Evolutionary conservation across 1,140 invertebrate genomes (phyloP).

Genomic region (Cardiocondyla obscurior): DNA sequence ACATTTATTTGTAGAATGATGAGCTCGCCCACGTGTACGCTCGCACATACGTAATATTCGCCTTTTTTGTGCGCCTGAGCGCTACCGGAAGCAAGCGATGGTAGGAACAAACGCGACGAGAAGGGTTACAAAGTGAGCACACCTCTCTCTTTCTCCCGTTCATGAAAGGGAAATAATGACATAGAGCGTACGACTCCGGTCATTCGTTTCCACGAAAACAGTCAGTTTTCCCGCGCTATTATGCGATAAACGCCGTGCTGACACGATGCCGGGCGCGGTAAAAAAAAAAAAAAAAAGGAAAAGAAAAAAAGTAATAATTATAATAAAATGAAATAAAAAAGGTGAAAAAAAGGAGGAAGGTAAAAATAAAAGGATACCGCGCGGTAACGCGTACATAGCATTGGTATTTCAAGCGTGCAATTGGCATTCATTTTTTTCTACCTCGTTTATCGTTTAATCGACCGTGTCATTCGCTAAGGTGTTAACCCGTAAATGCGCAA

Average conservation of each 20-base stretch:
- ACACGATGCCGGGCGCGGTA: neutral
- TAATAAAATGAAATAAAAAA: too few relatives aligned
- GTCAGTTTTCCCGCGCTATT: constrained; percentile 17
- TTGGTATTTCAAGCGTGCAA: constrained; percentile 27
- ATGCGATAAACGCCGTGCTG: constrained; percentile 21
- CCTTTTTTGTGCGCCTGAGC: constrained; percentile 46
- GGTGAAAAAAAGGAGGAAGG: neutral
- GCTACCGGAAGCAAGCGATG: constrained; percentile 43
- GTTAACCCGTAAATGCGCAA: constrained; percentile 27
- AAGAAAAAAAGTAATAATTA: too few relatives aligned
- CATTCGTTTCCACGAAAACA: constrained; percentile 38
- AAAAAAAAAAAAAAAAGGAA: constrained; percentile 1
- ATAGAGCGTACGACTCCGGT: constrained; percentile 18
- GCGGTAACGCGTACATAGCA: neutral
- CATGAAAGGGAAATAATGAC: constrained; percentile 52
- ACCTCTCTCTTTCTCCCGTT: constrained; percentile 42
- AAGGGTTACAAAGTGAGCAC: constrained; percentile 34
- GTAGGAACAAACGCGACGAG: constrained; percentile 38
- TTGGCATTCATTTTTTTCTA: constrained; percentile 46
- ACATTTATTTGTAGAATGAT: constrained; percentile 62
- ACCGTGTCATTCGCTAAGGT: constrained; percentile 27
- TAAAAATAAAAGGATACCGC: constrained; percentile 21
- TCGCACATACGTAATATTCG: constrained; percentile 53
- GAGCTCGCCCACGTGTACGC: constrained; percentile 50
- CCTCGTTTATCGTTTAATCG: constrained; percentile 33